Base-by-base conservation (phyloP, 2,797 vertebrate genomes). In the Bucorvus abyssinicus region DNA sequence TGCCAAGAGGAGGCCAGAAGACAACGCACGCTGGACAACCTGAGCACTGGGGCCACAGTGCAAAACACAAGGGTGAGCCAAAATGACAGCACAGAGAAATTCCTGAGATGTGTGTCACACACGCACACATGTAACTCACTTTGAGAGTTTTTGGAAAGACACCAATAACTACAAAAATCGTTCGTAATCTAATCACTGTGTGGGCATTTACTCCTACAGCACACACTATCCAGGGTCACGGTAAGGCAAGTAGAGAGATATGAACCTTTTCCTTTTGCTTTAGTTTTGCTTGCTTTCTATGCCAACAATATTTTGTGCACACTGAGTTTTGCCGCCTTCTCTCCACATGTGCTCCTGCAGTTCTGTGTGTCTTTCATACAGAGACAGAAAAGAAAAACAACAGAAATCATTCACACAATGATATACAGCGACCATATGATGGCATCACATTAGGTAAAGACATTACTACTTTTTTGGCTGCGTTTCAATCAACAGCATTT, bases 1-100 rank as follows among this genome's bases (percentile, higher is more conserved):
- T 74, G 86, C 90, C 89, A 93, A 84, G 30, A 63, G 80, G 29
- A 67, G 80, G 70, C 70, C 78, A 95, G 75, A 89, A 89, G 86
- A 89, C 57, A 92, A 89, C 86, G 32, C 68, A 80, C 60, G 82
- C 18, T 3, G 2, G 44, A 63, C 40, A 82, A 73, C 77, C 44
- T 57, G 63, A 81, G 85, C 75, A 27, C 52, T 10, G 12, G 9
- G 71, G 47, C 36, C 44, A 77, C 0, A 0, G 56, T 4, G 2
- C 15, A 74, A 76, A 94, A 59, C 30, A 69, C 29, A 67, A 40
- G 24, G 15, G 12, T 2, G 6, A 95, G 59, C 16, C 74, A 89
- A 84, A 95, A 74, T 16, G 24, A 82, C 36, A 84, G 38, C 4
- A 2, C 26, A 87, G 89, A 87, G 12, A 21, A 19, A 65, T 7